A percentile compares a stretch with the other conserved stretches of the same genome.
Conservation (phyloP, 2,888 invertebrate species). For the Choristoneura rosaceana region DNA sequence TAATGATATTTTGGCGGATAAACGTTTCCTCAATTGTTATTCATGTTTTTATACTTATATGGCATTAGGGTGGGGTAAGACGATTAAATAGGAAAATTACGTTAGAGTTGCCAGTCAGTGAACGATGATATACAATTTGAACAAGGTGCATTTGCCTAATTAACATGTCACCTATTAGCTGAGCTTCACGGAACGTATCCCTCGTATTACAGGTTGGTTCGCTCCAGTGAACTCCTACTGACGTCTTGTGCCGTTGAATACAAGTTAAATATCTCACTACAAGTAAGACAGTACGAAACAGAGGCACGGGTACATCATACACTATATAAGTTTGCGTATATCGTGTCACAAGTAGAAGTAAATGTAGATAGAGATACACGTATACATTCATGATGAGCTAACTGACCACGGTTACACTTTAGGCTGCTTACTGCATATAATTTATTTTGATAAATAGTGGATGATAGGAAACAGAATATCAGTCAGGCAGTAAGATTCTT, state of each 20-base stretch:
- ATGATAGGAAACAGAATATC: no score
- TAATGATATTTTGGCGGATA: not conserved
- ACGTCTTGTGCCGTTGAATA: not conserved
- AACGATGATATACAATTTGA: constrained; percentile 1
- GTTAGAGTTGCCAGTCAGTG: not conserved
- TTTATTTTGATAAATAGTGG: no score
- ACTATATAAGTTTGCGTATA: no score
- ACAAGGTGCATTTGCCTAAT: constrained; percentile 38
- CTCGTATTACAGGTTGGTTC: constrained; percentile 65
- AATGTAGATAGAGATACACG: no score
- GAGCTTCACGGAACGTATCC: constrained; percentile 65
- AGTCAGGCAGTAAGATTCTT: no score
- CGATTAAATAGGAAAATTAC: not conserved
- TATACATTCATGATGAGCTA: no score
- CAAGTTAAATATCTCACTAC: not conserved
- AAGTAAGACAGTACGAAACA: not conserved
- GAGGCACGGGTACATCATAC: not conserved
- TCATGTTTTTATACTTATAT: no score
- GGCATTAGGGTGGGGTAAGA: not conserved
- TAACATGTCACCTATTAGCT: constrained; percentile 52
- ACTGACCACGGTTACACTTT: no score
- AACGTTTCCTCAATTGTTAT: not conserved
- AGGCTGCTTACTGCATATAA: no score
- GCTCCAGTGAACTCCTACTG: constrained; percentile 13
- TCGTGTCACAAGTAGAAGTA: no score